phyloP scores from a whole-genome alignment of 2,113 vertebrate species.

The Prietella phreatophila region DNA sequence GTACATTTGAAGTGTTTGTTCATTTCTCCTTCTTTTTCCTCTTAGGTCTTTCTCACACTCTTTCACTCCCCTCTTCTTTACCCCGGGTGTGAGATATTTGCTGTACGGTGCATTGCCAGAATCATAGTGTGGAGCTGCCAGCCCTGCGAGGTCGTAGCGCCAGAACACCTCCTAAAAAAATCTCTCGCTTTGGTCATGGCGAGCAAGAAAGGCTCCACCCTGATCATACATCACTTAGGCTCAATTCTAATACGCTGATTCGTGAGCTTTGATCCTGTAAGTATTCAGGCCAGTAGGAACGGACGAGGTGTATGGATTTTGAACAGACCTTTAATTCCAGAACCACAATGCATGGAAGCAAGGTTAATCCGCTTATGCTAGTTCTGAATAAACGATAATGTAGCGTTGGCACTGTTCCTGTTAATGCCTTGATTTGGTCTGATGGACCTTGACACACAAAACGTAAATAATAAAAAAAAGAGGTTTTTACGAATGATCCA shows the following conservation, averaged over 20 bases:
- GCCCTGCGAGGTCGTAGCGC: neutral
- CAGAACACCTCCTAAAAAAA: constrained; percentile 41
- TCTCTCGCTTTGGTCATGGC: constrained; percentile 26
- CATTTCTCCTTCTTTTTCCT: constrained; percentile 7
- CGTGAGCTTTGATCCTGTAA: constrained; percentile 8
- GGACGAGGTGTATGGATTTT: neutral
- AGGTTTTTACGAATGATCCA: neutral
- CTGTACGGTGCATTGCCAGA: constrained; percentile 33
- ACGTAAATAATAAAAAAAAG: neutral
- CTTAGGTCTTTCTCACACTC: neutral
- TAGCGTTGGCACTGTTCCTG: neutral
- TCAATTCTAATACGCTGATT: neutral
- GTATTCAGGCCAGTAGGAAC: neutral
- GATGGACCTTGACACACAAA: neutral
- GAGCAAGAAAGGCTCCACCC: constrained; percentile 9
- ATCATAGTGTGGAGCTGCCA: constrained; percentile 13
- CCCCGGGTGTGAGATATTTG: constrained; percentile 37
- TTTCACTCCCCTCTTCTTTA: neutral
- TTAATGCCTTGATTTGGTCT: neutral
- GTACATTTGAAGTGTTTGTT: neutral
- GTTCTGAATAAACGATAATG: neutral
- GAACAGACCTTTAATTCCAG: neutral
- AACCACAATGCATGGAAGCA: neutral
- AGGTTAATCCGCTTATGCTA: constrained; percentile 14
- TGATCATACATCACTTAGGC: constrained; percentile 11